Conservation (phyloP, 2,888 invertebrate species). For the Dendrolimus houi region DNA sequence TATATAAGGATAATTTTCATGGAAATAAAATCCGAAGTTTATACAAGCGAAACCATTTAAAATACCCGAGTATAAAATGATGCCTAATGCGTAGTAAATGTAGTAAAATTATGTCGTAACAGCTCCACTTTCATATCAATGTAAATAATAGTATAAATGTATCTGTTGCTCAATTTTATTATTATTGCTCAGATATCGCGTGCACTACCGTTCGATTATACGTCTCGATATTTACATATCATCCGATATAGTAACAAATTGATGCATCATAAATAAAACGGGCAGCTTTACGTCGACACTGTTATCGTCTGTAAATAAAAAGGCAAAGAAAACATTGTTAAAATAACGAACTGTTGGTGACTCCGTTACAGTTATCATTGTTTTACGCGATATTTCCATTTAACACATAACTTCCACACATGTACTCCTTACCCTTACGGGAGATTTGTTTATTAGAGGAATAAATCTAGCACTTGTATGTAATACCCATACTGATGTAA, state of each 20-base stretch:
- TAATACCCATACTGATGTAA: too few relatives aligned
- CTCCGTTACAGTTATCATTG: not conserved
- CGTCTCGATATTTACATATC: not conserved
- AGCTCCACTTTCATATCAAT: constrained; percentile 14
- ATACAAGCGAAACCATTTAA: not conserved
- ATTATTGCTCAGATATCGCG: constrained; percentile 27
- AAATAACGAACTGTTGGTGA: not conserved
- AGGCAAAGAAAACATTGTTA: not conserved
- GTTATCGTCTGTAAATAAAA: not conserved
- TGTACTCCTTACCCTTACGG: too few relatives aligned
- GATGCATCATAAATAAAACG: not conserved
- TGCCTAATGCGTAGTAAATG: too few relatives aligned
- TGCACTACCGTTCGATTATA: constrained; percentile 1
- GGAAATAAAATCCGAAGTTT: too few relatives aligned
- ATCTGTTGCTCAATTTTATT: constrained; percentile 25
- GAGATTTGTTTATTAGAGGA: too few relatives aligned
- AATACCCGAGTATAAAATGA: not conserved
- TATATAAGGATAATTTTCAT: too few relatives aligned
- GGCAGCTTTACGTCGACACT: not conserved
- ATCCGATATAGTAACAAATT: not conserved
- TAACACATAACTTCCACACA: not conserved
- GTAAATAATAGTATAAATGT: not conserved
- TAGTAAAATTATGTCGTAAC: constrained; percentile 15
- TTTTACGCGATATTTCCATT: not conserved
- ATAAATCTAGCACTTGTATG: too few relatives aligned